Evolutionary conservation across 2,797 vertebrate genomes (phyloP).

Genomic region (Odontamblyopus lacepedii): DNA sequence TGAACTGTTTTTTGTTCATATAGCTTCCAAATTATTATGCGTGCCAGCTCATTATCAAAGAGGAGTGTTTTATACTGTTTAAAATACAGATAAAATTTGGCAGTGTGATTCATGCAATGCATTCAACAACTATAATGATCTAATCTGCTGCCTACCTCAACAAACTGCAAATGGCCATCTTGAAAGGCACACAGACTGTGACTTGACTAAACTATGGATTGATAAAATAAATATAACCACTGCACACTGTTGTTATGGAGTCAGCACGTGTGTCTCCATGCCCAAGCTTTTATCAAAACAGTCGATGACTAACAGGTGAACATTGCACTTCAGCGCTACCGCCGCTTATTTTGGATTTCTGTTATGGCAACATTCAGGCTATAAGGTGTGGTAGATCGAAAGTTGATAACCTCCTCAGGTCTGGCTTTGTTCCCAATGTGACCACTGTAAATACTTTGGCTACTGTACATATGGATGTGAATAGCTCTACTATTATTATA

Average conservation of each 20-base stretch:
- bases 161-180: constrained; percentile 39
- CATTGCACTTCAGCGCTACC: constrained; percentile 16
- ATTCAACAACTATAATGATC: constrained; percentile 7
- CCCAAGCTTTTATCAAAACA: constrained; percentile 1
- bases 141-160: constrained; percentile 51
- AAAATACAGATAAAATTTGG: constrained; percentile 16
- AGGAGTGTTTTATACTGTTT: constrained; percentile 54
- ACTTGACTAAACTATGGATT: neutral
- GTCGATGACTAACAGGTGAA: constrained; percentile 19
- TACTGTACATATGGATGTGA: constrained; percentile 76
- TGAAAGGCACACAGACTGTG: constrained; percentile 17
- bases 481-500: constrained; percentile 60
- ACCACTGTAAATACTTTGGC: constrained; percentile 72
- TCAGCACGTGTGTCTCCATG: constrained; percentile 7
- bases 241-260: constrained; percentile 18
- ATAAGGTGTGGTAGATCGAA: constrained; percentile 38
- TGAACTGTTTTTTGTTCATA: constrained; percentile 48
- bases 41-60: constrained; percentile 53
- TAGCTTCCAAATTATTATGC: constrained; percentile 40
- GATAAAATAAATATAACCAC: constrained; percentile 13
- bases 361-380: constrained; percentile 38
- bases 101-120: constrained; percentile 25
- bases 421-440: constrained; percentile 66
- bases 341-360: neutral
- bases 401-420: constrained; percentile 73